Evolutionary conservation across 2,797 vertebrate species (phyloP).

Genomic region (Trachurus trachurus): DNA sequence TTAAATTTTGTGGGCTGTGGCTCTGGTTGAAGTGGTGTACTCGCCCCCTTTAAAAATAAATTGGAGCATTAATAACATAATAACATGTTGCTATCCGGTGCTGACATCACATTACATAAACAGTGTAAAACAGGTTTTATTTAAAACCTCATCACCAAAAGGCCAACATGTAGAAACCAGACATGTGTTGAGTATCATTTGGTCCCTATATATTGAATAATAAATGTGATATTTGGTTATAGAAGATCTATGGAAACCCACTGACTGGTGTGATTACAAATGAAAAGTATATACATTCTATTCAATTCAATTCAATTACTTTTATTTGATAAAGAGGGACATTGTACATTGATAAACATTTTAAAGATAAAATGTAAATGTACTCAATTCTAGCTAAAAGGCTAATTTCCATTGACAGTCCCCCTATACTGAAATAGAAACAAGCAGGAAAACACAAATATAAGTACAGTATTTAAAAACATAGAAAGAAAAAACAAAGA

Average conservation of each 20-base stretch:
- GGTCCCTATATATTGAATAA: too few species aligned
- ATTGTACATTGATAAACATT: too few species aligned
- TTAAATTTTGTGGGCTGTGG: conserved; percentile 19
- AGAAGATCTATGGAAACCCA: background rate
- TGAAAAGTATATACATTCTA: background rate
- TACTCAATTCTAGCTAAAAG: too few species aligned
- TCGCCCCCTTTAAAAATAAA: conserved; percentile 16
- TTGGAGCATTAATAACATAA: background rate
- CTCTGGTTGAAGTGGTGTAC: background rate
- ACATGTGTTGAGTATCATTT: background rate
- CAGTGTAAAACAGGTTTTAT: background rate
- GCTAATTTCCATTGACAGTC: too few species aligned
- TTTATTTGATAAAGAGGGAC: too few species aligned
- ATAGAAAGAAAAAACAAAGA: too few species aligned
- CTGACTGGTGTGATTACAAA: background rate
- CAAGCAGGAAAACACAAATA: too few species aligned
- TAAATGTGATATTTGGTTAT: background rate
- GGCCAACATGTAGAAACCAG: background rate
- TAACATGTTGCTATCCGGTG: background rate
- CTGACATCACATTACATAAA: background rate
- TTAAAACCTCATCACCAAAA: background rate
- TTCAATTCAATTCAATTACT: too few species aligned
- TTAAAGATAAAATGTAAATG: too few species aligned
- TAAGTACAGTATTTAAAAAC: too few species aligned
- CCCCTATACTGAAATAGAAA: too few species aligned